phyloP scores from a whole-genome alignment of 2,888 invertebrate species.

The Leucozona laternaria region DNA sequence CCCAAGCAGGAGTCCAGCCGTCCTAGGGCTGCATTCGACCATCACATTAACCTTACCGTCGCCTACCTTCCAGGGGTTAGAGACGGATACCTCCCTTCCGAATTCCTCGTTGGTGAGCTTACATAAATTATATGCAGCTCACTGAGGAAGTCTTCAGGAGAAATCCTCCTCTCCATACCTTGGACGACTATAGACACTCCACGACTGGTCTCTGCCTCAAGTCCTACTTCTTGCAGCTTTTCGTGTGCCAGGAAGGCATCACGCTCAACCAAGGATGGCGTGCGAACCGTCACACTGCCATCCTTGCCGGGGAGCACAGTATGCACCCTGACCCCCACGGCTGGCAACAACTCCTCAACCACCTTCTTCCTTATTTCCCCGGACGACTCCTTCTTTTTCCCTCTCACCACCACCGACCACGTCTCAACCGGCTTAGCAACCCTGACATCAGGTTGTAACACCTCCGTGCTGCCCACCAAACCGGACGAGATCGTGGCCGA shows the following conservation, averaged over 20 bases:
- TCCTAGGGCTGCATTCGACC: background rate
- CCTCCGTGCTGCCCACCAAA: background rate
- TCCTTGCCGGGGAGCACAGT: background rate
- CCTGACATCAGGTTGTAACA: background rate
- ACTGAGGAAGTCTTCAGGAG: too few species aligned
- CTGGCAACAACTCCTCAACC: background rate
- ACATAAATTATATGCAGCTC: background rate
- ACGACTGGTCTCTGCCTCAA: too few species aligned
- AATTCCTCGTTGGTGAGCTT: background rate
- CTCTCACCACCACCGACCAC: background rate
- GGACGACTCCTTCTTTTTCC: background rate
- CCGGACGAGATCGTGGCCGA: background rate
- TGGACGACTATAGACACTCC: too few species aligned
- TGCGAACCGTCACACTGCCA: background rate
- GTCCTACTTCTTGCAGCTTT: background rate
- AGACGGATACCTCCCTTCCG: background rate
- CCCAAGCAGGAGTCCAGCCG: background rate
- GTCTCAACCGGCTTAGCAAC: background rate
- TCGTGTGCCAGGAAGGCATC: background rate
- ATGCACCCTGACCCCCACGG: too few species aligned
- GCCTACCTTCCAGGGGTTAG: fast-evolving
- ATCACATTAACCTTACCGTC: background rate
- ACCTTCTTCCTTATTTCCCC: background rate
- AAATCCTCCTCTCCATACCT: too few species aligned
- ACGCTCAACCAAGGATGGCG: background rate